Evolutionary conservation across 2,797 vertebrate genomes (phyloP), one percentile per base, ranked within the genome.

Genomic region (Acrossocheilus wenchowensis): DNA sequence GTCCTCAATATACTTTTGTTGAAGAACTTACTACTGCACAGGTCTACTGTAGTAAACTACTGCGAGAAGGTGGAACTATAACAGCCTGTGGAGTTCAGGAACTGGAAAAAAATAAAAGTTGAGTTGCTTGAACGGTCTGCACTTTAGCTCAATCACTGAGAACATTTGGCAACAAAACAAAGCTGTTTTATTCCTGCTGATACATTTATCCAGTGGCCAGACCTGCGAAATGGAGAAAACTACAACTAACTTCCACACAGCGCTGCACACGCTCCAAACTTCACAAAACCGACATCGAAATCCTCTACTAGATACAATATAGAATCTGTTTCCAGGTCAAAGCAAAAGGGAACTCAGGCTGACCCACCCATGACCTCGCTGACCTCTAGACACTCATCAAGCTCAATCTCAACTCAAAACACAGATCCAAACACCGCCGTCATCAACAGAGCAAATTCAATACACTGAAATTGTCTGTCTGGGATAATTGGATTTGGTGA

Each of bases 111-210:
- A n/a, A 81, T 6, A 36, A 36, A 36, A 10, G 12, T 50, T 10
- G 43, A 43, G 43, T 10, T 71, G 23, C 36, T 23, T 41, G 69
- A 62, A 62, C 39, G 23, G 9, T 54, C 26, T 45, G 80, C 11
- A 52, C 68, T 57, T 82, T 43, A 30, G 69, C 69, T 83, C 69
- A n/a, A 74, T 45, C 54, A 15, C 5, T 6, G 19, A 23, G 3
- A 23, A 45, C 39, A 73, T 74, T 10, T 74, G 69, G 69, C 69
- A 45, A 45, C 11, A 5, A 62, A 83, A 73, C 68, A 73, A 83
- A 45, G 69, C 52, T 2, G 52, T 83, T 48, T 74, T 62, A 83
- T 62, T 74, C 71, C 81, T 62, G 41, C 81, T 23, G 50, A 60
- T 60, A 19, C 52, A 14, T 72, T 82, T 57, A 57, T 72, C 50